Base-by-base conservation (phyloP, 2,113 vertebrate species). In the Chamaea fasciata region DNA sequence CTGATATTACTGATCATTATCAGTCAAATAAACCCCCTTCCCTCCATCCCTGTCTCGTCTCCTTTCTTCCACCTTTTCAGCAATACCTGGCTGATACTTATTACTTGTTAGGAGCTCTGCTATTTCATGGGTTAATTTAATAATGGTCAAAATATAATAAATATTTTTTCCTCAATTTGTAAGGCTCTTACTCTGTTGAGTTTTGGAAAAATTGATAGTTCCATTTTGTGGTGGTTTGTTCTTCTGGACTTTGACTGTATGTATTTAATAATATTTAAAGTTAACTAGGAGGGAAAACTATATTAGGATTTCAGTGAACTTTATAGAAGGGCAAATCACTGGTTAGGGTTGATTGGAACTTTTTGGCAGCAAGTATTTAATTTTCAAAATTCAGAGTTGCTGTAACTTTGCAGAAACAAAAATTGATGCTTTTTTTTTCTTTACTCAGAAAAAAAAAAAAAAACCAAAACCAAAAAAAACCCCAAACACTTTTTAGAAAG, bases 11-110 rank as follows among this genome's bases (percentile, higher is more conserved):
- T 85, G 44, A 27, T 44, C 62, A 75, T 70, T 47, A 33, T 5
- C 67, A 70, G 7, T 39, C 65, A n/a, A 9, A 37, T 16, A 56
- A 18, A 20, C 2, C 4, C 8, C 7, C 1, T 3, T 33, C 0
- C 0, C 27, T 75, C 70, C 47, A 10, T 70, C n/a, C 23, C 9
- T 52, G 52, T 35, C 47, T 41, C n/a, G n/a, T 75, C 62, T 73
- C 16, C 26, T 70, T 84, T 89, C 62, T 83, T 55, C 18, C 6
- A 37, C 41, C 22, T 64, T 70, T 91, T 76, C 39, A 53, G 23
- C 33, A 39, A 15, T 26, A 22, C 37, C 13, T 92, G 47, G 13
- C 41, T 81, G 15, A 9, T 80, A 12, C 1, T 76, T 68, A 30
- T 13, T 71, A 15, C 13, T 81, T 49, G 6, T 67, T 56, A 82